A percentile compares a stretch with the other conserved stretches of the same genome.
phyloP scores from a whole-genome alignment of 2,797 vertebrate species.

The Premnoplex brunnescens region DNA sequence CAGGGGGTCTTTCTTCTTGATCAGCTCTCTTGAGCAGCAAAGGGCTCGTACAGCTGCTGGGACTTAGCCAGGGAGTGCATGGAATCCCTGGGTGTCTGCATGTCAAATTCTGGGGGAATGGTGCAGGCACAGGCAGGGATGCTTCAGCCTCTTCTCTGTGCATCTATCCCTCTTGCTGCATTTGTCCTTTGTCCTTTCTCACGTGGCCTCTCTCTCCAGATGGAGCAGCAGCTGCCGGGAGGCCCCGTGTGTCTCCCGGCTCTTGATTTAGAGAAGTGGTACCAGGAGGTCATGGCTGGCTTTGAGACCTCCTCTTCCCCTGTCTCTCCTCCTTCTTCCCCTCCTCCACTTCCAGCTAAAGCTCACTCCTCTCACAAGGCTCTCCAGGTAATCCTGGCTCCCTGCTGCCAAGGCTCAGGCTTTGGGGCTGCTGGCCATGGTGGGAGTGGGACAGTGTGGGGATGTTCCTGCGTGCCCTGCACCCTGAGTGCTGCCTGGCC shows the following conservation, averaged over 20 bases:
- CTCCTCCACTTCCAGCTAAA: slow-evolving; percentile 87
- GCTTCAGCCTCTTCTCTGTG: not conserved
- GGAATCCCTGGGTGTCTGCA: not conserved
- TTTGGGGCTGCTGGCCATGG: not conserved
- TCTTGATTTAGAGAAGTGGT: slow-evolving; percentile 92
- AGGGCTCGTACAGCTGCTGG: not conserved
- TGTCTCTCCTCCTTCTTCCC: slow-evolving; percentile 77
- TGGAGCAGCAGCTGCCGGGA: slow-evolving; percentile 69
- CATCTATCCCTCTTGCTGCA: not conserved
- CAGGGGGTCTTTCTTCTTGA: not conserved
- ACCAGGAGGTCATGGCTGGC: slow-evolving; percentile 88
- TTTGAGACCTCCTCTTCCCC: slow-evolving; percentile 74
- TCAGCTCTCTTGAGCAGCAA: not conserved
- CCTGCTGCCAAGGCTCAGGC: not conserved
- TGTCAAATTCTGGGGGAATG: not conserved
- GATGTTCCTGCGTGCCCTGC: accelerated
- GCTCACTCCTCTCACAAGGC: slow-evolving; percentile 80
- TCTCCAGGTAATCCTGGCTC: slow-evolving; percentile 81
- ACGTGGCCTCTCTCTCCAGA: slow-evolving; percentile 51
- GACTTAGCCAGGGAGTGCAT: not conserved
- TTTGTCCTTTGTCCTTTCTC: not conserved
- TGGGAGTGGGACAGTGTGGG: not conserved
- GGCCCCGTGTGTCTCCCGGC: slow-evolving; percentile 74
- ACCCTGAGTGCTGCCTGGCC: not conserved
- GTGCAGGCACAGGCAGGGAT: not conserved